These are phyloP conservation scores for Nymphalis urticae DNA, from an alignment of 2,888 invertebrate species.

Conservation along the genomic window DNA sequence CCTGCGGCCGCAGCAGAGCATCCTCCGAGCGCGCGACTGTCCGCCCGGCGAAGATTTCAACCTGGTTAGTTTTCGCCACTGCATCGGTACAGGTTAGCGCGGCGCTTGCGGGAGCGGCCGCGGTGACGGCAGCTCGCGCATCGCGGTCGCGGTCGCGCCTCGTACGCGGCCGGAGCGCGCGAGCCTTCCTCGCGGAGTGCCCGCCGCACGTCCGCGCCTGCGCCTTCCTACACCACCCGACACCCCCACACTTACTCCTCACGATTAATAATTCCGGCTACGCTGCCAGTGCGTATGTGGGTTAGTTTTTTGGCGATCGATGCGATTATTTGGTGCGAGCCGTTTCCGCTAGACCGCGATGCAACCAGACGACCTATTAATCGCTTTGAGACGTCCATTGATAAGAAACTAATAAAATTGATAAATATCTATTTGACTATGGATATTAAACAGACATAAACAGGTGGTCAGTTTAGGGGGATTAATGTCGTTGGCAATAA, in stretches of 20 bases:
- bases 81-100: conserved; percentile 88
- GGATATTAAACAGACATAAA: conserved; percentile 7
- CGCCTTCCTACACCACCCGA: conserved; percentile 55
- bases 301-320: conserved; percentile 82
- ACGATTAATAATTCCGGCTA: conserved; percentile 81
- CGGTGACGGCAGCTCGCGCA: conserved; percentile 76
- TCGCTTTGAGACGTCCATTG: conserved; percentile 32
- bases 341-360: conserved; percentile 61
- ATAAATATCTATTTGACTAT: background rate
- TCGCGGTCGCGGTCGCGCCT: conserved; percentile 63
- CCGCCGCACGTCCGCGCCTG: conserved; percentile 67
- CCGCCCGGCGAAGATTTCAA: conserved; percentile 86
- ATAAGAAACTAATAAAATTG: conserved; percentile 9
- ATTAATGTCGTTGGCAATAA: conserved; percentile 7
- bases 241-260: conserved; percentile 71
- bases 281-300: conserved; percentile 81
- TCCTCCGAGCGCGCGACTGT: conserved; percentile 89
- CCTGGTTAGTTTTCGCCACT: conserved; percentile 92
- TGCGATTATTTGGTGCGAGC: conserved; percentile 76
- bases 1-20: conserved; percentile 97
- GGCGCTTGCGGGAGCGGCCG: conserved; percentile 79
- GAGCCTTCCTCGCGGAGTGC: conserved; percentile 78
- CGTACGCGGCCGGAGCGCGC: conserved; percentile 77
- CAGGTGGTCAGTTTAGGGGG: background rate
- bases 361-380: conserved; percentile 73